Percentiles rank a stretch among this genome's conserved stretches.
phyloP scores from a whole-genome alignment of 2,888 invertebrate genomes.

The Arctia plantaginis region DNA sequence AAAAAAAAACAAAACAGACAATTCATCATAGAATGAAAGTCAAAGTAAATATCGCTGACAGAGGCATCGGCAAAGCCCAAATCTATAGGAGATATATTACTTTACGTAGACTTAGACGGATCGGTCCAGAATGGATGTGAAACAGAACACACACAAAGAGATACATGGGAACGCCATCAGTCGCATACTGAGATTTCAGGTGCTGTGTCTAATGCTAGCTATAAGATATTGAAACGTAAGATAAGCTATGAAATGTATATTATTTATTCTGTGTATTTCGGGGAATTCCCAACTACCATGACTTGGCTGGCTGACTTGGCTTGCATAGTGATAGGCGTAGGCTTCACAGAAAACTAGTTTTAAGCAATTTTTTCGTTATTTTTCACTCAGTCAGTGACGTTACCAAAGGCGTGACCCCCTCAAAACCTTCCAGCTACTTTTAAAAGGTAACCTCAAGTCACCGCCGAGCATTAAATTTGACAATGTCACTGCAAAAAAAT shows the following conservation, averaged over 20 bases:
- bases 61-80: slow-evolving; percentile 20
- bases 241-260: neutral
- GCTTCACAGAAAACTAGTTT: too few species aligned
- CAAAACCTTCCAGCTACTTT: too few species aligned
- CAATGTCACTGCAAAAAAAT: too few species aligned
- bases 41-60: slow-evolving; percentile 12
- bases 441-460: too few species aligned
- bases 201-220: slow-evolving; percentile 9
- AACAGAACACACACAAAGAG: slow-evolving; percentile 40
- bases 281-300: too few species aligned
- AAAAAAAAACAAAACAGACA: neutral
- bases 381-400: too few species aligned
- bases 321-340: too few species aligned
- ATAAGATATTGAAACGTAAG: neutral
- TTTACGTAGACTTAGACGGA: slow-evolving; percentile 56
- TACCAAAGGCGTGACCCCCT: too few species aligned
- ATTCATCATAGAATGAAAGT: neutral
- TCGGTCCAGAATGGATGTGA: slow-evolving; percentile 42
- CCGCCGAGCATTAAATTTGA: too few species aligned
- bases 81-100: slow-evolving; percentile 50
- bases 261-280: too few species aligned
- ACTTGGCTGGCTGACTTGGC: too few species aligned
- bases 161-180: slow-evolving; percentile 59
- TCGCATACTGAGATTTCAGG: slow-evolving; percentile 16
- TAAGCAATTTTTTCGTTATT: too few species aligned